A percentile compares a stretch with the other conserved stretches of the same genome.
Evolutionary conservation across 2,888 invertebrate species (phyloP).

Genomic region (Parochlus steinenii): DNA sequence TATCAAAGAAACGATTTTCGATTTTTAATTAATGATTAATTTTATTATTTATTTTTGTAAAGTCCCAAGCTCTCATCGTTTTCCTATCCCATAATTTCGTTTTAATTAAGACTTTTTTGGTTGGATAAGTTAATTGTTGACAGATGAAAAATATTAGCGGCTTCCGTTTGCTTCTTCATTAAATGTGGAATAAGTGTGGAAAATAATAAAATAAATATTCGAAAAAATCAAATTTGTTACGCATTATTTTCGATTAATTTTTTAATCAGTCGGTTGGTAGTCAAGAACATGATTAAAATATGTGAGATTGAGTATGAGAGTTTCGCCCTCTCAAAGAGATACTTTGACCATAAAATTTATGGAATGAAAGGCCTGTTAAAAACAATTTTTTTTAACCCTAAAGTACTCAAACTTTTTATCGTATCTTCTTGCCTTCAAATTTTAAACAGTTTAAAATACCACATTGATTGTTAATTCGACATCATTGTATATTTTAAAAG

Average conservation of each 20-base stretch:
- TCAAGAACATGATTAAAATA: too few species aligned
- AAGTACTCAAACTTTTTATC: too few species aligned
- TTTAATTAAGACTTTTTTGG: conserved; percentile 13
- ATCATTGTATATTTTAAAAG: too few species aligned
- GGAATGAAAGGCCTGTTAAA: too few species aligned
- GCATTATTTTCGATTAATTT: not conserved
- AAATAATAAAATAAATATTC: not conserved
- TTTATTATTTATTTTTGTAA: not conserved
- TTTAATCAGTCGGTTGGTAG: not conserved
- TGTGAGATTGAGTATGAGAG: too few species aligned
- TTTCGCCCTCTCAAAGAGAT: too few species aligned
- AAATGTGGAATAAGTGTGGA: not conserved
- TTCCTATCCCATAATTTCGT: conserved; percentile 11
- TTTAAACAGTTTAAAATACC: too few species aligned
- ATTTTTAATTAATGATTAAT: conserved; percentile 12
- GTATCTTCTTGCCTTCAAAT: too few species aligned
- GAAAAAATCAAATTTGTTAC: not conserved
- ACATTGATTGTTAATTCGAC: too few species aligned
- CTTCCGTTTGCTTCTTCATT: conserved; percentile 11
- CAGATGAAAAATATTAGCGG: conserved; percentile 12
- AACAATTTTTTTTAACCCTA: too few species aligned
- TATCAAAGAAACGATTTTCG: too few species aligned
- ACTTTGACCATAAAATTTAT: too few species aligned
- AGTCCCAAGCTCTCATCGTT: not conserved
- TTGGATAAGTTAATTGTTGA: conserved; percentile 12